These are phyloP conservation scores for Suillia variegata DNA, from an alignment of 2,888 invertebrate genomes.

Conservation along the genomic window DNA sequence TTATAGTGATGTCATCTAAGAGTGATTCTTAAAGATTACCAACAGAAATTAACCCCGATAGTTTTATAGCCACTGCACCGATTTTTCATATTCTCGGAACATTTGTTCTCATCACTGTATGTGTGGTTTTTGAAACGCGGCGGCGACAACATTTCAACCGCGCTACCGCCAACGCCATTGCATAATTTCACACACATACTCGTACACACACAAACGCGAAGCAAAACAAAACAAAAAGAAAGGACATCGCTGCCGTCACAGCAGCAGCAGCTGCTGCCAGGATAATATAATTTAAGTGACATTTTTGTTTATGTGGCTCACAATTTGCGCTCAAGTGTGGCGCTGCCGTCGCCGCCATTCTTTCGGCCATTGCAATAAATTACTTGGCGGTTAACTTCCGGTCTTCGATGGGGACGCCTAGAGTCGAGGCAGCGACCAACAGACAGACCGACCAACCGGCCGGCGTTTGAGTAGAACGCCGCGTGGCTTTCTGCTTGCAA, in stretches of 20 bases:
- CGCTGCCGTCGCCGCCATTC: constrained; percentile 6
- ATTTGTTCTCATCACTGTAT: too few relatives aligned
- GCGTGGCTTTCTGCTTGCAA: neutral
- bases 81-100: too few relatives aligned
- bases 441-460: neutral
- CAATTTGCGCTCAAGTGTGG: constrained; percentile 23
- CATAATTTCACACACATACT: neutral
- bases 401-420: neutral
- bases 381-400: constrained; percentile 29
- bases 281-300: constrained; percentile 56
- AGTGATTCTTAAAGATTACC: too few relatives aligned
- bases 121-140: too few relatives aligned
- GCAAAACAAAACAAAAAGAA: too few relatives aligned
- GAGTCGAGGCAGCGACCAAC: neutral
- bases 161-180: neutral
- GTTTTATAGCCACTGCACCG: too few relatives aligned
- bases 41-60: too few relatives aligned
- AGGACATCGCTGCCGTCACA: constrained; percentile 38
- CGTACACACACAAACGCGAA: too few relatives aligned
- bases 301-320: constrained; percentile 40
- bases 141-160: constrained; percentile 42
- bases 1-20: too few relatives aligned
- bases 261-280: constrained; percentile 32
- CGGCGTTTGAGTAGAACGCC: too few relatives aligned
- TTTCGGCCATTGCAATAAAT: constrained; percentile 28